Percentiles rank a stretch among this genome's conserved stretches.
These are phyloP conservation scores for Creontiades dilutus DNA, from an alignment of 2,888 invertebrate species.

Conservation along the genomic window DNA sequence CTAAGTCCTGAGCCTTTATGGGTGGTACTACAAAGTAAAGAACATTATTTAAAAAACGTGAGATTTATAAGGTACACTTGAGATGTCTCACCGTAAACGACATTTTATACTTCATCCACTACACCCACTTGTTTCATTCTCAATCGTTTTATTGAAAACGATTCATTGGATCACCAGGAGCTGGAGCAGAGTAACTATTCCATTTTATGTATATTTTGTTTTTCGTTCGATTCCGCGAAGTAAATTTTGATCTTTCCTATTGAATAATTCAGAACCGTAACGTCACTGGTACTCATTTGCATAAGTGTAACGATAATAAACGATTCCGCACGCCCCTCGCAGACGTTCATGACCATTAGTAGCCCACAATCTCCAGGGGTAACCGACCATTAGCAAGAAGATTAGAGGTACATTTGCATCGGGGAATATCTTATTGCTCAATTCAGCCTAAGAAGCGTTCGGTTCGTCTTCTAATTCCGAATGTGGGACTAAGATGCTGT, in stretches of 20 bases:
- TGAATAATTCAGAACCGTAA: slow-evolving; percentile 37
- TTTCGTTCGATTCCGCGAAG: neutral
- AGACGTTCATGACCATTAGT: slow-evolving; percentile 43
- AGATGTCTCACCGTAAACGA: too few species aligned
- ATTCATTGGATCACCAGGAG: too few species aligned
- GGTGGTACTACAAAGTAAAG: too few species aligned
- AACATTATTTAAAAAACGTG: too few species aligned
- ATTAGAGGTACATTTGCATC: slow-evolving; percentile 29
- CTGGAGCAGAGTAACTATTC: too few species aligned
- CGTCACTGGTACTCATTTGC: slow-evolving; percentile 13
- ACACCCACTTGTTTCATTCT: too few species aligned
- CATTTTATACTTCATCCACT: too few species aligned
- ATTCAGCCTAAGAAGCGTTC: neutral
- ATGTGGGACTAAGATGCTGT: slow-evolving; percentile 10
- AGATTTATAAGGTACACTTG: too few species aligned
- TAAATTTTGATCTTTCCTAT: neutral
- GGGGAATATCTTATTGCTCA: slow-evolving; percentile 42
- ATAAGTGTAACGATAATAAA: slow-evolving; percentile 48
- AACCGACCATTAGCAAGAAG: slow-evolving; percentile 36
- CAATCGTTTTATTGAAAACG: too few species aligned
- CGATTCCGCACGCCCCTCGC: neutral
- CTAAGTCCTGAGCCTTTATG: too few species aligned
- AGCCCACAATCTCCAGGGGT: slow-evolving; percentile 18
- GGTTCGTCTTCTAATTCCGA: neutral
- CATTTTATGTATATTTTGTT: neutral